Percentiles rank a stretch among this genome's conserved stretches.
Evolutionary conservation across 2,113 vertebrate genomes (phyloP).

Genomic region (Thunnus maccoyii): DNA sequence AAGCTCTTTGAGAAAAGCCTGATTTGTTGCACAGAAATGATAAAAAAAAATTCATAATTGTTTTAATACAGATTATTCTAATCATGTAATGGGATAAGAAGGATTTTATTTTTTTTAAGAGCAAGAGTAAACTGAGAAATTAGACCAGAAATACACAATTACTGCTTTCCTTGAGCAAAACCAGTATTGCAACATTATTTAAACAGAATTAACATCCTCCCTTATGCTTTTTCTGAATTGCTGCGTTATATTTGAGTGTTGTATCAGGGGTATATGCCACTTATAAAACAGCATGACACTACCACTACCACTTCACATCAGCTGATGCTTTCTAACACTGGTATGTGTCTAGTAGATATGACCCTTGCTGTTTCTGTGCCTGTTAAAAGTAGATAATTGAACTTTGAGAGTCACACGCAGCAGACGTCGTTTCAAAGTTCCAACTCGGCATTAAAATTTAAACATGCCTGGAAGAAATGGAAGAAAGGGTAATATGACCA

Average conservation of each 20-base stretch:
- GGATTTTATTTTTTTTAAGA: too few relatives aligned
- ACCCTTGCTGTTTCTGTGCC: background rate
- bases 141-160: too few relatives aligned
- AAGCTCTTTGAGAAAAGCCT: too few relatives aligned
- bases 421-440: background rate
- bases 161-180: background rate
- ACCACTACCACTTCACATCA: background rate
- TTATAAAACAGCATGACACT: background rate
- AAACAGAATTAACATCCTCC: too few relatives aligned
- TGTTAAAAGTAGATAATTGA: constrained; percentile 14
- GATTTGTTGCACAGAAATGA: too few relatives aligned
- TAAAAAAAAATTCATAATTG: too few relatives aligned
- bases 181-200: too few relatives aligned
- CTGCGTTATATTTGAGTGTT: background rate
- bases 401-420: constrained; percentile 15
- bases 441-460: background rate
- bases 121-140: too few relatives aligned
- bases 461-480: constrained; percentile 5
- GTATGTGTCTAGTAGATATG: background rate
- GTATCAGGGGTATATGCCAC: background rate
- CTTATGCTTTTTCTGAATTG: too few relatives aligned
- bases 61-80: too few relatives aligned
- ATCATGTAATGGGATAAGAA: too few relatives aligned
- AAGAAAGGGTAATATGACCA: constrained; percentile 2
- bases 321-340: background rate